phyloP scores from a whole-genome alignment of 2,797 vertebrate genomes.

The Protonibea diacanthus region DNA sequence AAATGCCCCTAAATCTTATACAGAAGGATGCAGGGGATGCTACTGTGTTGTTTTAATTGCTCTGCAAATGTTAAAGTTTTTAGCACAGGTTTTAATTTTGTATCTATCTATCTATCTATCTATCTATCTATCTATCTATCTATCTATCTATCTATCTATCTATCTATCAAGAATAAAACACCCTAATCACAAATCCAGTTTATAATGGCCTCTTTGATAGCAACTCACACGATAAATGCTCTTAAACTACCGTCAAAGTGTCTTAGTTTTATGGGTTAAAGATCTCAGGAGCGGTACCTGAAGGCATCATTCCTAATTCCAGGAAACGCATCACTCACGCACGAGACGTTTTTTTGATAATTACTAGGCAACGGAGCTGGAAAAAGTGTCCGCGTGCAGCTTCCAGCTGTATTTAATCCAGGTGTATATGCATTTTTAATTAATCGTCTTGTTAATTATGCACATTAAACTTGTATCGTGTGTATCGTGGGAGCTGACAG shows the following conservation, averaged over 20 bases:
- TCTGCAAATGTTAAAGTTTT: too few relatives aligned
- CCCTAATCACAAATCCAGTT: not conserved
- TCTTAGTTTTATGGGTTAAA: not conserved
- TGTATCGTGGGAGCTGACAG: conserved; percentile 15
- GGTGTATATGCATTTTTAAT: not conserved
- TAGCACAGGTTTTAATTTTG: too few relatives aligned
- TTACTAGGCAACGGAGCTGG: not conserved
- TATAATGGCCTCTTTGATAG: not conserved
- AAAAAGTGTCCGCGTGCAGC: not conserved
- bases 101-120: too few relatives aligned
- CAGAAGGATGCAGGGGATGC: too few relatives aligned
- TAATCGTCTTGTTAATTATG: conserved; percentile 16
- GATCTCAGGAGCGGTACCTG: not conserved
- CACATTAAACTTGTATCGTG: not conserved
- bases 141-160: too few relatives aligned
- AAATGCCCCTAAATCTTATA: too few relatives aligned
- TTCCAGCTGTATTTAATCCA: not conserved
- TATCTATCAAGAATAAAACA: not conserved
- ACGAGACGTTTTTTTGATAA: not conserved
- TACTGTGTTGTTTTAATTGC: too few relatives aligned
- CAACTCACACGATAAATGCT: not conserved
- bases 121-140: too few relatives aligned
- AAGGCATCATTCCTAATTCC: not conserved
- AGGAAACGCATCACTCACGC: not conserved
- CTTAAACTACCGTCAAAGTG: not conserved